phyloP scores from a whole-genome alignment of 1,140 invertebrate species.

The Platorchestia sp. region DNA sequence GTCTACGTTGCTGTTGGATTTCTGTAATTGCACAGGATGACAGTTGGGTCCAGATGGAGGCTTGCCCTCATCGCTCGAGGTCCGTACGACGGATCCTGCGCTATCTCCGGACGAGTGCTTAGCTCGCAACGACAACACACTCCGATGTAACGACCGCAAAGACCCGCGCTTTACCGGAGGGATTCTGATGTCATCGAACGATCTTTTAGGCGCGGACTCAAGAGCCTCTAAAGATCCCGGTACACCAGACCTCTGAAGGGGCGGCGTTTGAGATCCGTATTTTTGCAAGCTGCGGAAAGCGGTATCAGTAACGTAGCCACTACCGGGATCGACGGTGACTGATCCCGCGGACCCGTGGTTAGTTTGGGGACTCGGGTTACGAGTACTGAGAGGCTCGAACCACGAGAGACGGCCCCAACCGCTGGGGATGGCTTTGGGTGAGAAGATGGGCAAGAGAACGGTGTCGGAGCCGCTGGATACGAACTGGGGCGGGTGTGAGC shows the following conservation, averaged over 20 bases:
- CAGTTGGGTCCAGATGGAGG: constrained; percentile 29
- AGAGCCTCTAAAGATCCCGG: neutral
- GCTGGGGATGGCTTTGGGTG: constrained; percentile 15
- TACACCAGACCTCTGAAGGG: neutral
- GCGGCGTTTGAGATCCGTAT: neutral
- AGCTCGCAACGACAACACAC: constrained; percentile 7
- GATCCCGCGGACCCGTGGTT: neutral
- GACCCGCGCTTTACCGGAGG: neutral
- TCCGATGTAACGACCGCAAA: neutral
- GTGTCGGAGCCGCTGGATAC: constrained; percentile 7
- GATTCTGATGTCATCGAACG: neutral
- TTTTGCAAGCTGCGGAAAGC: neutral
- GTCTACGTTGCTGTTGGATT: constrained; percentile 41
- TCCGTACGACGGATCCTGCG: neutral
- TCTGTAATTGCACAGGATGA: neutral
- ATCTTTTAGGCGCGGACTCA: neutral
- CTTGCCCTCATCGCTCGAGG: neutral
- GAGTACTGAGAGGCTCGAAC: neutral
- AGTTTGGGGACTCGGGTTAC: neutral
- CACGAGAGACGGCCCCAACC: constrained; percentile 37
- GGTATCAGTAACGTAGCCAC: neutral
- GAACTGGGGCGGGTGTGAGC: neutral
- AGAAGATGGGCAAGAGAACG: neutral
- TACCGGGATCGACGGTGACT: neutral
- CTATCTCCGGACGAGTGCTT: neutral